A percentile compares a stretch with the other conserved stretches of the same genome.
These are phyloP conservation scores for Sebastes oblongus DNA, from an alignment of 2,797 vertebrate species.

Conservation along the genomic window DNA sequence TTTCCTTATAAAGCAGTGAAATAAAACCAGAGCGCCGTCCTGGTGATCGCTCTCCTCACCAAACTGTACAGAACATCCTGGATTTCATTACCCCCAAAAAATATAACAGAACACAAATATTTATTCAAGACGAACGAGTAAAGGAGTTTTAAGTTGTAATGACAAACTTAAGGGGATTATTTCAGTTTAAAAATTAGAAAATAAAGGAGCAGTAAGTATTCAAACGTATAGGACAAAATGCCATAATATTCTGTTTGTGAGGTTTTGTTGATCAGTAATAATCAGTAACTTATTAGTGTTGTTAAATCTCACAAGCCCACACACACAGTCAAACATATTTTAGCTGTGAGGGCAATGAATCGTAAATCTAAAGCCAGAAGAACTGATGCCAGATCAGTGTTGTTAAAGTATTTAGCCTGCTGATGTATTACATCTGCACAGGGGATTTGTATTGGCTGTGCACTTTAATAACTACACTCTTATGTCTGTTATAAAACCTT, in stretches of 20 bases:
- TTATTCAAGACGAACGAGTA: background rate
- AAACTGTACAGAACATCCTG: slow-evolving; percentile 1
- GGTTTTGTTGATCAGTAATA: background rate
- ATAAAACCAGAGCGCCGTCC: slow-evolving; percentile 22
- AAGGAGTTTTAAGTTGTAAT: background rate
- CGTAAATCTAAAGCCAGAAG: background rate
- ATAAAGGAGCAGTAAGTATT: background rate
- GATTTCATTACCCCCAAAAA: background rate
- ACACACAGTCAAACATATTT: background rate
- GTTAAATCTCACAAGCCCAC: background rate
- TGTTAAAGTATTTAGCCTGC: background rate
- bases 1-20: slow-evolving; percentile 81
- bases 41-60: background rate
- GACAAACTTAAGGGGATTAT: background rate
- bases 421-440: background rate
- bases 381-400: background rate
- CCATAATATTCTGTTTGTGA: too few relatives aligned
- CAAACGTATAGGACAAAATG: background rate
- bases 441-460: background rate
- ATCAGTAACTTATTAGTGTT: background rate
- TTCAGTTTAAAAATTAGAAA: background rate
- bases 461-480: background rate
- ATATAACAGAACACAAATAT: background rate
- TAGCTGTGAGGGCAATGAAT: background rate
- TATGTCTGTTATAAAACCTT: background rate